These are phyloP conservation scores for Drymodes brunneopygia DNA, from an alignment of 2,113 vertebrate genomes.

Conservation along the genomic window DNA sequence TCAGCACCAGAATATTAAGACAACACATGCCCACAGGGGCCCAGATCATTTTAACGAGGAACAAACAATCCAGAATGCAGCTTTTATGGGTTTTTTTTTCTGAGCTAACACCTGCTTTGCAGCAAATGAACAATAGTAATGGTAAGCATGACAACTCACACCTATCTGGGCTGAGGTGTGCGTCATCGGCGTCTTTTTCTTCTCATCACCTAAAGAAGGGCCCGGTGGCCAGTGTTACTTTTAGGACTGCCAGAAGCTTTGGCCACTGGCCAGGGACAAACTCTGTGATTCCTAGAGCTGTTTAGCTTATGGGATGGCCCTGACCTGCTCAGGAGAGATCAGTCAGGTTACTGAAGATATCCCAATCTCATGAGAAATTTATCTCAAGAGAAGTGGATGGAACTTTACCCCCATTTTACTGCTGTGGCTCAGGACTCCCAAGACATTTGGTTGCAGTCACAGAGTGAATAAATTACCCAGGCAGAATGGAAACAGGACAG, in stretches of 20 bases:
- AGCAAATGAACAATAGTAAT: constrained; percentile 37
- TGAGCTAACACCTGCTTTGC: constrained; percentile 61
- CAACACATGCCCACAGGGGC: constrained; percentile 51
- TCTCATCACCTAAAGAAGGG: not conserved
- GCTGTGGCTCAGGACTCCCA: not conserved
- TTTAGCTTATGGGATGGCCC: not conserved
- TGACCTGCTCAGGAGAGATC: not conserved
- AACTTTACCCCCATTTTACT: not conserved
- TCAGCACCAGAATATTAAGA: constrained; percentile 55
- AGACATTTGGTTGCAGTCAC: not conserved
- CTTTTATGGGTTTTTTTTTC: not conserved
- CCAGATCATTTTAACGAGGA: constrained; percentile 49
- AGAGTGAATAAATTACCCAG: not conserved
- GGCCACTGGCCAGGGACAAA: not conserved
- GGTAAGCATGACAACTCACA: not conserved
- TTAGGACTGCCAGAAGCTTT: not conserved
- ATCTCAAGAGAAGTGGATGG: not conserved
- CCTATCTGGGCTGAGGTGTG: not conserved
- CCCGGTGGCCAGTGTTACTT: rapidly evolving
- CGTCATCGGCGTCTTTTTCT: not conserved
- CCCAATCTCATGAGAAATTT: not conserved
- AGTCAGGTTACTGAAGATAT: not conserved
- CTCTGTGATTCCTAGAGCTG: not conserved
- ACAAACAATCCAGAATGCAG: constrained; percentile 52
- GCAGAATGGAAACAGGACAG: not conserved